These are phyloP conservation scores for Eupelmus urozonus DNA, from an alignment of 2,888 invertebrate species.

Conservation along the genomic window DNA sequence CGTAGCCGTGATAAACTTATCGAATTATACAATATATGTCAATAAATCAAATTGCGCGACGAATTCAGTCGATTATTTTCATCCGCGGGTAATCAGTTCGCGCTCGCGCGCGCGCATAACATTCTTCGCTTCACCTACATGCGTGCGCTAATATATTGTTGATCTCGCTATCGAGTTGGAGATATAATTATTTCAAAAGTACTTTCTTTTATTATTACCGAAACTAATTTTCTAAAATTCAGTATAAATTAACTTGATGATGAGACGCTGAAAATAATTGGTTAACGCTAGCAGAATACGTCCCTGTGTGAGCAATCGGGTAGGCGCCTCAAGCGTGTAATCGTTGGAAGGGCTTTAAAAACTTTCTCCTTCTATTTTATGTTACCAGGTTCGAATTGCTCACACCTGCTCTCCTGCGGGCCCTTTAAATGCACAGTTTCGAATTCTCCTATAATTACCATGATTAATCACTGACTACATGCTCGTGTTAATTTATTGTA, in stretches of 20 bases:
- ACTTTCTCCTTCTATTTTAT: conserved; percentile 20
- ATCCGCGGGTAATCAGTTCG: too few species aligned
- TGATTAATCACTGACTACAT: conserved; percentile 28
- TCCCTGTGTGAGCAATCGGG: conserved; percentile 22
- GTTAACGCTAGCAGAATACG: conserved; percentile 12
- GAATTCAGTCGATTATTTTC: too few species aligned
- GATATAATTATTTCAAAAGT: too few species aligned
- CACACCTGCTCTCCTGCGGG: conserved; percentile 14
- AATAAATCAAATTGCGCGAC: neutral
- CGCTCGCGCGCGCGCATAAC: too few species aligned
- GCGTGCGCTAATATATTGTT: too few species aligned
- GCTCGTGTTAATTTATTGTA: too few species aligned
- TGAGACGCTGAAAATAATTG: too few species aligned
- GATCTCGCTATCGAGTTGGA: too few species aligned
- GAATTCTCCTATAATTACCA: neutral
- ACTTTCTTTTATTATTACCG: too few species aligned
- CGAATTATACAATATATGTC: conserved; percentile 12
- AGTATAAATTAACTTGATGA: neutral
- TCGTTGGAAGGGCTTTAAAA: conserved; percentile 14
- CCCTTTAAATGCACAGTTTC: conserved; percentile 23
- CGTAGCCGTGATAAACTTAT: too few species aligned
- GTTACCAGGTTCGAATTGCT: neutral
- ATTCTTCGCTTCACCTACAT: too few species aligned
- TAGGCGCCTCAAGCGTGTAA: neutral
- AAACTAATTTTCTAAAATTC: too few species aligned